These are phyloP conservation scores for Crocallis elinguaria DNA, from an alignment of 2,888 invertebrate genomes.

Conservation along the genomic window DNA sequence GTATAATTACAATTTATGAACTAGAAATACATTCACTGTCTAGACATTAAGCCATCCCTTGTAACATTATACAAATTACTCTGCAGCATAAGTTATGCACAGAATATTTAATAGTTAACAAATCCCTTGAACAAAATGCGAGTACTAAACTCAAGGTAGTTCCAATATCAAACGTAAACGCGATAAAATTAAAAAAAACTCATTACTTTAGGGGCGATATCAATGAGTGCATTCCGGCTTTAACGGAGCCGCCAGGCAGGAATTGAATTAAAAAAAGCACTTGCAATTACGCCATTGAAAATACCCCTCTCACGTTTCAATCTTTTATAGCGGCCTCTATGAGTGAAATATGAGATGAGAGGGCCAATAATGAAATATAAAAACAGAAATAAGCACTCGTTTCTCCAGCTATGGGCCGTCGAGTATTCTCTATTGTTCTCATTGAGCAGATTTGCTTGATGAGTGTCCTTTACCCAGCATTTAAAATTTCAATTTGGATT, in stretches of 20 bases:
- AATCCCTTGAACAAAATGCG: background rate
- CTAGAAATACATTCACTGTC: constrained; percentile 1
- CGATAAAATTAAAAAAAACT: constrained; percentile 59
- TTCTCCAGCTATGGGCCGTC: constrained; percentile 66
- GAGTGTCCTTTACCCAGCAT: constrained; percentile 71
- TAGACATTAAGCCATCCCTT: constrained; percentile 1
- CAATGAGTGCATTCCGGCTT: constrained; percentile 81
- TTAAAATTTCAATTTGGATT: constrained; percentile 65
- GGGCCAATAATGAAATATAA: constrained; percentile 84
- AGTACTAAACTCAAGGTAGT: constrained; percentile 6
- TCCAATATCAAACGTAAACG: constrained; percentile 34
- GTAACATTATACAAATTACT: constrained; percentile 5
- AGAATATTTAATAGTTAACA: background rate
- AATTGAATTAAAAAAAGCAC: constrained; percentile 81
- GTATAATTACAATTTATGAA: constrained; percentile 6
- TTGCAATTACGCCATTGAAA: constrained; percentile 83
- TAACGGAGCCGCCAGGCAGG: constrained; percentile 77
- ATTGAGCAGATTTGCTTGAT: constrained; percentile 74
- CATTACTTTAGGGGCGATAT: constrained; percentile 77
- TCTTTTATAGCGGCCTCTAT: constrained; percentile 81
- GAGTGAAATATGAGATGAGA: constrained; percentile 83
- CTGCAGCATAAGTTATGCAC: background rate
- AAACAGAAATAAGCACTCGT: constrained; percentile 80
- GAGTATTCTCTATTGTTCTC: constrained; percentile 78
- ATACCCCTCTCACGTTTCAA: constrained; percentile 83